Evolutionary conservation across 1,140 invertebrate species (phyloP).

Genomic region (Calephelis nemesis): DNA sequence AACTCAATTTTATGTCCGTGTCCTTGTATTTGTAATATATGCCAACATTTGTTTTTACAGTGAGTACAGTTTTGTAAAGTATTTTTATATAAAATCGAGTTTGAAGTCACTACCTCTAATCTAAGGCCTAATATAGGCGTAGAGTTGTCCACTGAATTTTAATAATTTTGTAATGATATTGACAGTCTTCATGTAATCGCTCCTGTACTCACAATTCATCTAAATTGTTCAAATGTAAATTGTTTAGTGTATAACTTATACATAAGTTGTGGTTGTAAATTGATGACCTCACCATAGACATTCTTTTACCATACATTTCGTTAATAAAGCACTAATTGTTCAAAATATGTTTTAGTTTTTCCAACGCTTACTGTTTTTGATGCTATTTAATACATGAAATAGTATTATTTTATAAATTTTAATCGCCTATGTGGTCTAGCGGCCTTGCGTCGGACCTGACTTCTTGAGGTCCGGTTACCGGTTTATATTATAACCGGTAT

Average conservation of each 20-base stretch:
- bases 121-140: conserved; percentile 46
- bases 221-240: conserved; percentile 24
- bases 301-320: conserved; percentile 74
- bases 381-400: too few relatives aligned
- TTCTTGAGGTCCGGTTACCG: too few relatives aligned
- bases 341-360: conserved; percentile 46
- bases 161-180: conserved; percentile 48
- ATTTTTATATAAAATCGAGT: conserved; percentile 24
- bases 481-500: too few relatives aligned
- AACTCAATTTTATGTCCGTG: conserved; percentile 22
- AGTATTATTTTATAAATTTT: too few relatives aligned
- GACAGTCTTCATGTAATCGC: conserved; percentile 21
- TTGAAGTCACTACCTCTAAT: conserved; percentile 40
- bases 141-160: conserved; percentile 39
- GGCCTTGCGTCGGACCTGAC: too few relatives aligned
- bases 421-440: too few relatives aligned
- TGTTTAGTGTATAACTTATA: conserved; percentile 40
- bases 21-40: conserved; percentile 10
- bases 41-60: conserved; percentile 29
- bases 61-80: conserved; percentile 43
- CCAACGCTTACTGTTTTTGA: too few relatives aligned
- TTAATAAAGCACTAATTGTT: conserved; percentile 79
- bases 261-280: conserved; percentile 67
- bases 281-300: conserved; percentile 67
- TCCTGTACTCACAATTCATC: conserved; percentile 51